phyloP scores from a whole-genome alignment of 2,888 invertebrate species.

The Dicranocentrus wangi region DNA sequence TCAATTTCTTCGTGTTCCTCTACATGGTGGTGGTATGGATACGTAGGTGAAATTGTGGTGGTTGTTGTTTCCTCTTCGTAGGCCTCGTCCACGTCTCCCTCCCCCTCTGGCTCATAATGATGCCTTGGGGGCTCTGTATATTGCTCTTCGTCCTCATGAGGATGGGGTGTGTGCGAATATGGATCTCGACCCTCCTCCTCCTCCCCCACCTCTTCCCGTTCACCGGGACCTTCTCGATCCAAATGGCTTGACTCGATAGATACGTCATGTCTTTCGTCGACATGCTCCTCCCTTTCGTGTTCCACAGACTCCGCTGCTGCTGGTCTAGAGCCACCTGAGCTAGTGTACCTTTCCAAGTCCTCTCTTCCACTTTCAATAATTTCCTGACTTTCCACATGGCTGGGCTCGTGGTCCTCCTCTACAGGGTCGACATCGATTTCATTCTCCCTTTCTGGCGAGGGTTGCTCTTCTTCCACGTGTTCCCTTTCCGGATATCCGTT shows the following conservation, averaged over 20 bases:
- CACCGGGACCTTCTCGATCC: constrained; percentile 35
- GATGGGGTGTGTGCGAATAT: background rate
- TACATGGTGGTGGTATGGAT: constrained; percentile 28
- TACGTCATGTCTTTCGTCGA: constrained; percentile 16
- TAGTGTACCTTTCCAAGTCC: constrained; percentile 69
- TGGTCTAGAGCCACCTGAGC: background rate
- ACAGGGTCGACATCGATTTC: constrained; percentile 1
- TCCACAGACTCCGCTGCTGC: background rate
- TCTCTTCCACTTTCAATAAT: constrained; percentile 68
- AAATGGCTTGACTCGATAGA: no score
- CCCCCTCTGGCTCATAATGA: background rate
- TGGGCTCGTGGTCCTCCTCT: constrained; percentile 42
- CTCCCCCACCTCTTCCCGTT: constrained; percentile 26
- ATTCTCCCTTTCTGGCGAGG: background rate
- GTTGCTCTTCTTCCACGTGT: background rate
- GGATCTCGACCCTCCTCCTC: constrained; percentile 34
- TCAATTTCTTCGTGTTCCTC: constrained; percentile 58
- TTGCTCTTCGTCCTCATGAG: constrained; percentile 40
- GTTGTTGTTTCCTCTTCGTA: constrained; percentile 47
- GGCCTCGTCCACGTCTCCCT: background rate
- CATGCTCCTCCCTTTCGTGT: constrained; percentile 8
- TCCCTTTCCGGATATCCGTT: background rate
- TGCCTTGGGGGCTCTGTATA: constrained; percentile 10
- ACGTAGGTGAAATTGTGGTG: background rate
- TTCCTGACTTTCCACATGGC: constrained; percentile 49